These are phyloP conservation scores for Pelobates fuscus DNA, from an alignment of 2,113 vertebrate genomes.

Conservation along the genomic window DNA sequence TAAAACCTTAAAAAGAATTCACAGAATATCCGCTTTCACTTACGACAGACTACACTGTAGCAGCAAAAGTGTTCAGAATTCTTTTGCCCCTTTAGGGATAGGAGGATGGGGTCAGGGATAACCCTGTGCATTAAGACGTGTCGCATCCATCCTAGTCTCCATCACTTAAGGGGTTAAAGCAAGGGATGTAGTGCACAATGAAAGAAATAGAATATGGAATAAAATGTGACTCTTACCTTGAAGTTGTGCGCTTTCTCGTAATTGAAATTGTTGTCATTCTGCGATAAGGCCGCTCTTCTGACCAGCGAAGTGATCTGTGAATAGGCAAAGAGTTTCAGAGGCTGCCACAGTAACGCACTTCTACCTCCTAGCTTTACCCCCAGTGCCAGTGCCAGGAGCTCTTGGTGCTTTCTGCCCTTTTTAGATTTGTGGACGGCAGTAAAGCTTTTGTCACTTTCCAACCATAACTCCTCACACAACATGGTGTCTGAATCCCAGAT, in stretches of 20 bases:
- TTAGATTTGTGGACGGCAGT: constrained; percentile 79
- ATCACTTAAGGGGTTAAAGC: too few species aligned
- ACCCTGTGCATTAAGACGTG: neutral
- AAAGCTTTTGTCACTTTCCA: constrained; percentile 71
- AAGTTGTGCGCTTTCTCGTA: constrained; percentile 98
- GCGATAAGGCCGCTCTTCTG: constrained; percentile 84
- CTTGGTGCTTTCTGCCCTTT: constrained; percentile 82
- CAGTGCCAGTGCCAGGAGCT: constrained; percentile 87
- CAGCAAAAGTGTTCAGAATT: neutral
- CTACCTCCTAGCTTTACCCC: constrained; percentile 87
- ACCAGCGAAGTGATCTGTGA: constrained; percentile 94
- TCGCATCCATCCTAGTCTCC: neutral
- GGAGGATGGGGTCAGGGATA: neutral
- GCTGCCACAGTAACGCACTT: constrained; percentile 88
- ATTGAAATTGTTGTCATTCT: constrained; percentile 88
- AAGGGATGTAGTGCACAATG: neutral
- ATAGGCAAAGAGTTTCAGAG: constrained; percentile 96
- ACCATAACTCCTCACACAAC: constrained; percentile 73
- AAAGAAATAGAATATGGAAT: neutral
- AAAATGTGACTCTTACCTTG: constrained; percentile 79
- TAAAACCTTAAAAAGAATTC: neutral
- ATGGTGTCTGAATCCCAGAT: constrained; percentile 69
- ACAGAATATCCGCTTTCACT: neutral
- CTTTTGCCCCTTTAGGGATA: neutral
- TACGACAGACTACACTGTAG: neutral